Evolutionary conservation across 2,113 vertebrate genomes (phyloP).

Genomic region (Trematocara macrostoma): DNA sequence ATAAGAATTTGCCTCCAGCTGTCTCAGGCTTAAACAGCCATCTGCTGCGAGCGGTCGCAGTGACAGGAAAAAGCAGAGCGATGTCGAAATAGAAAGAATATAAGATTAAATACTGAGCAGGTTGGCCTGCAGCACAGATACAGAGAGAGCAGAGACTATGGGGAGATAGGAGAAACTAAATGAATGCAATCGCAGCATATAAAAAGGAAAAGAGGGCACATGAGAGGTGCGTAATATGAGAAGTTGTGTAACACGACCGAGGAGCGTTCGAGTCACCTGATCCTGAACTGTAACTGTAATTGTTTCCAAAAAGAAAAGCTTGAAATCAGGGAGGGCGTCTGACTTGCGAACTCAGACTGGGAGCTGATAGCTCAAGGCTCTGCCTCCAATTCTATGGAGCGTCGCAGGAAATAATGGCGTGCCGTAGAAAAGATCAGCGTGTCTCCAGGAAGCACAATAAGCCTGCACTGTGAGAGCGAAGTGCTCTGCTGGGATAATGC

Average conservation of each 20-base stretch:
- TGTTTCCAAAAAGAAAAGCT: not conserved
- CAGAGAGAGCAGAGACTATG: not conserved
- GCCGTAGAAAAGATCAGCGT: not conserved
- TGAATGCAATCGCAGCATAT: not conserved
- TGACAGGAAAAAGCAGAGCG: not conserved
- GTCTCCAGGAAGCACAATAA: not conserved
- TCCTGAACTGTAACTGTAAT: not conserved
- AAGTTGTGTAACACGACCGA: not conserved
- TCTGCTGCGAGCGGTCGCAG: not conserved
- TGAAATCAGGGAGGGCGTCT: not conserved
- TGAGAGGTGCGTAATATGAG: not conserved
- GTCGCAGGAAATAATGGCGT: not conserved
- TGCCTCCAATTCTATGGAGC: not conserved
- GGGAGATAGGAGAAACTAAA: not conserved
- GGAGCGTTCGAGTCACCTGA: not conserved
- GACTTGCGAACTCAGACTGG: not conserved
- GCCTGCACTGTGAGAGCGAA: not conserved
- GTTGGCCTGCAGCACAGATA: not conserved
- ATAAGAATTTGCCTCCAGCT: not conserved
- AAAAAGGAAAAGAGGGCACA: not conserved
- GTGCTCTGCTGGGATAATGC: not conserved
- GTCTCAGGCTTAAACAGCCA: not conserved
- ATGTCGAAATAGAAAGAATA: rapidly evolving
- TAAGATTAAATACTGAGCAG: not conserved
- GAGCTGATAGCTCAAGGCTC: not conserved